Evolutionary conservation across 1,140 invertebrate genomes (phyloP), one percentile per base, ranked within the genome.

Genomic region (Drosophila lini): DNA sequence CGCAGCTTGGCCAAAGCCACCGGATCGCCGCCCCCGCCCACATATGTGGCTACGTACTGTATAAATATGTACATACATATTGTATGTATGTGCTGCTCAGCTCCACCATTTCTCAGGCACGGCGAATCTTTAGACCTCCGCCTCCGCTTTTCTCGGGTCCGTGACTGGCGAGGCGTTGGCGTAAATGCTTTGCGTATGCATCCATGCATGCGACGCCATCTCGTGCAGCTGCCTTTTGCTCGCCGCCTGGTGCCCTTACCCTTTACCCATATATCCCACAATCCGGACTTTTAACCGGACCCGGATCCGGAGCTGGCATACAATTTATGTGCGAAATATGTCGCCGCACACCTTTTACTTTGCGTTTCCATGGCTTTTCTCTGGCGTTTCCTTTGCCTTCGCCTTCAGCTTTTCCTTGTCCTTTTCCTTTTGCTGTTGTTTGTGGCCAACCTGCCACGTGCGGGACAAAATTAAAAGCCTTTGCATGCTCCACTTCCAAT

Each of bases 281-380:
- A 44, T 67, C 31, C 55, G 67, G 45, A 56, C 52, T 48, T 36
- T 41, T 31, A 36, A 28, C 52, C 65, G 52, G 52, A 70, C 65
- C 36, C 65, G 42, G 38, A 53, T 42, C 62, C 65, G 53, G 47
- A 63, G 48, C 75, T 80, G 80, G 70, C 83, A 77, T 69, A 89
- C 84, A 88, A 86, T 88, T 86, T 83, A 86, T 86, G 83, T 86
- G 83, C 84, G 76, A 83, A 88, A 89, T 83, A 89, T 88, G 83
- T 83, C 82, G 83, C 69, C 69, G 67, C 53, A 73, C 53, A 73
- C 80, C 60, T 75, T 86, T 86, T 76, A 69, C 58, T 75, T 75
- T 65, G 42, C 81, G 65, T 65, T 69, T n/a, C 65, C 65, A 55
- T 69, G 61, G 61, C 65, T 67, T 69, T 69, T 55, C 73, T 65